A percentile compares a stretch with the other conserved stretches of the same genome.
Evolutionary conservation across 2,113 vertebrate genomes (phyloP).

Genomic region (Clarias batrachus): DNA sequence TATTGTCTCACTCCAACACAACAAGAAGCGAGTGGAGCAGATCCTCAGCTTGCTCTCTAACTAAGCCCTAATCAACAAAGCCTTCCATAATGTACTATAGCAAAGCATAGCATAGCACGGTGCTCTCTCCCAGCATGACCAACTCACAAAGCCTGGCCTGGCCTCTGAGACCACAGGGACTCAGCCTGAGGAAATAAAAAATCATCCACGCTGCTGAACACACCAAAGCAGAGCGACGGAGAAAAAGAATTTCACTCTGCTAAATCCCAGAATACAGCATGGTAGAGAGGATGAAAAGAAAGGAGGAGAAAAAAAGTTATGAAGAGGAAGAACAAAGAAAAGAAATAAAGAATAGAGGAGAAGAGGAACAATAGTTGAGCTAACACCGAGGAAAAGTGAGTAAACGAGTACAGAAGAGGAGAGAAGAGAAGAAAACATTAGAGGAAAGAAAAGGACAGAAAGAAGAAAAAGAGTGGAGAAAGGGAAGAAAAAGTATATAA

Average conservation of each 20-base stretch:
- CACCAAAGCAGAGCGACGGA: neutral
- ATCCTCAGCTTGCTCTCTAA: constrained; percentile 16
- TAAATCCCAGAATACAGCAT: neutral
- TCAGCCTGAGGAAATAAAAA: constrained; percentile 33
- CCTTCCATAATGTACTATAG: constrained; percentile 37
- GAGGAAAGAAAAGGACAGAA: neutral
- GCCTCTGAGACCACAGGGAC: constrained; percentile 16
- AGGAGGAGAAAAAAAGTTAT: neutral
- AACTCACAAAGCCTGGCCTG: neutral
- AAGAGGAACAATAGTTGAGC: neutral
- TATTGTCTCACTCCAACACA: neutral
- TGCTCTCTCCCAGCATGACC: no score
- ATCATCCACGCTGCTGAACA: neutral
- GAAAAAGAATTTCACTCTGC: neutral
- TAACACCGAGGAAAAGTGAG: neutral
- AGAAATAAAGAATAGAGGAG: neutral
- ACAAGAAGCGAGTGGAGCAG: constrained; percentile 25
- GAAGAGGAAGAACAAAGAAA: neutral
- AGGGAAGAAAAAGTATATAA: neutral
- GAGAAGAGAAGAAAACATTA: neutral
- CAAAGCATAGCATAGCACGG: constrained; percentile 8
- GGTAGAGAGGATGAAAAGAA: neutral
- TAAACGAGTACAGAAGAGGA: neutral
- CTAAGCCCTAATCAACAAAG: constrained; percentile 43
- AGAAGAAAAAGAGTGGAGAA: neutral